phyloP scores from a whole-genome alignment of 2,797 vertebrate genomes.

The Psittacula derbiana region DNA sequence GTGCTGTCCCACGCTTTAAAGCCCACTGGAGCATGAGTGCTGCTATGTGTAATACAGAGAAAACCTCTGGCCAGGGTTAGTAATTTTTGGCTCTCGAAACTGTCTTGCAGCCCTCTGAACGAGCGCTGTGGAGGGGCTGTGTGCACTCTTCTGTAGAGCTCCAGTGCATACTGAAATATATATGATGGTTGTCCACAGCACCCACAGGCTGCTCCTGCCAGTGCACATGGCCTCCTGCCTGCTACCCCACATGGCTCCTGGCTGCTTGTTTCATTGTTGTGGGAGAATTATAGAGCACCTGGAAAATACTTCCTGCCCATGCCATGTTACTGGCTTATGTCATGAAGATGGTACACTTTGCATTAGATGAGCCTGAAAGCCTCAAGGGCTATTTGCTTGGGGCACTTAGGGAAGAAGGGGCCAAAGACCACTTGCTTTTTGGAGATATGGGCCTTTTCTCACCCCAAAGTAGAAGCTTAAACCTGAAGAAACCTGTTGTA shows the following conservation, averaged over 20 bases:
- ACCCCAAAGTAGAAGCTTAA: neutral
- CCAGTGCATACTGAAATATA: fast-evolving
- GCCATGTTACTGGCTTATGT: neutral
- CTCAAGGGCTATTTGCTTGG: neutral
- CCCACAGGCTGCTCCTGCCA: neutral
- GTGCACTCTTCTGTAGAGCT: neutral
- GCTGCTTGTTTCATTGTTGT: fast-evolving
- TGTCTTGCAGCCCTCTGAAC: neutral
- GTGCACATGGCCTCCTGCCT: neutral
- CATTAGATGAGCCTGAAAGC: neutral
- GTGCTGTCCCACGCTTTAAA: neutral
- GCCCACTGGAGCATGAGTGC: fast-evolving
- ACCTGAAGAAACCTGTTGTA: neutral
- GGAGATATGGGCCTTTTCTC: neutral
- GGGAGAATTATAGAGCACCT: neutral
- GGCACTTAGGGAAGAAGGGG: neutral
- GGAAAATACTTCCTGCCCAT: neutral
- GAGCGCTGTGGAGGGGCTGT: fast-evolving
- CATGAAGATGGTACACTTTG: fast-evolving
- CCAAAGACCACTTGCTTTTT: neutral
- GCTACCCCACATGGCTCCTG: fast-evolving
- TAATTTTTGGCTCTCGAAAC: neutral
- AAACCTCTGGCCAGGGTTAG: neutral
- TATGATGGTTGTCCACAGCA: fast-evolving
- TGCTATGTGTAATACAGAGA: conserved; percentile 16